A percentile compares a stretch with the other conserved stretches of the same genome.
Conservation (phyloP, 2,797 vertebrate genomes). For the Schizopygopsis pylzovi region DNA sequence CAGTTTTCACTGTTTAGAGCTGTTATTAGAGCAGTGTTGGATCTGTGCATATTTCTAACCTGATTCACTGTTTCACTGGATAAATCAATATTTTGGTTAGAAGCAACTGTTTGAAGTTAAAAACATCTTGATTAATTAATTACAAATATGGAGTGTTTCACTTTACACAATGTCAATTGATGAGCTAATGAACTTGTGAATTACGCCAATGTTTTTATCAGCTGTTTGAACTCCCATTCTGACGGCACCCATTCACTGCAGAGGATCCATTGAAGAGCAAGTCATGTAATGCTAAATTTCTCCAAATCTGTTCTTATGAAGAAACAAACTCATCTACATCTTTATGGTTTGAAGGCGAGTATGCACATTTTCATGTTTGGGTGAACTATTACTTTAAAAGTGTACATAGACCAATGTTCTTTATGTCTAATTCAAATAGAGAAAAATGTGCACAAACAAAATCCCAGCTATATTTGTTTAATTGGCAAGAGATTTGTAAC, state of each 20-base stretch:
- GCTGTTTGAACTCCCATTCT: not conserved
- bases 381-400: not conserved
- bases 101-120: not conserved
- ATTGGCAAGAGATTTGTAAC: too few species aligned
- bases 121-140: not conserved
- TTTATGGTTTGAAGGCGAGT: not conserved
- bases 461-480: not conserved
- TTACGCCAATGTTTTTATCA: not conserved
- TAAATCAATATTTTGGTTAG: not conserved
- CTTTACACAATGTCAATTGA: not conserved
- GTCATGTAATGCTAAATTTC: not conserved
- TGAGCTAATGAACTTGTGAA: not conserved
- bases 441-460: not conserved
- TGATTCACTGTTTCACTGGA: not conserved
- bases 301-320: not conserved
- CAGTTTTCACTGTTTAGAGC: not conserved
- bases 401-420: not conserved
- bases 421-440: not conserved
- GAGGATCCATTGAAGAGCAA: not conserved
- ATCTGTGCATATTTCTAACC: not conserved
- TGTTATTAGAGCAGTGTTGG: not conserved
- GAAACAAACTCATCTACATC: not conserved
- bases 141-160: not conserved
- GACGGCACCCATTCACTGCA: not conserved
- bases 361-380: not conserved